Evolutionary conservation across 2,888 invertebrate genomes (phyloP).

Genomic region (Nudaria mundana): DNA sequence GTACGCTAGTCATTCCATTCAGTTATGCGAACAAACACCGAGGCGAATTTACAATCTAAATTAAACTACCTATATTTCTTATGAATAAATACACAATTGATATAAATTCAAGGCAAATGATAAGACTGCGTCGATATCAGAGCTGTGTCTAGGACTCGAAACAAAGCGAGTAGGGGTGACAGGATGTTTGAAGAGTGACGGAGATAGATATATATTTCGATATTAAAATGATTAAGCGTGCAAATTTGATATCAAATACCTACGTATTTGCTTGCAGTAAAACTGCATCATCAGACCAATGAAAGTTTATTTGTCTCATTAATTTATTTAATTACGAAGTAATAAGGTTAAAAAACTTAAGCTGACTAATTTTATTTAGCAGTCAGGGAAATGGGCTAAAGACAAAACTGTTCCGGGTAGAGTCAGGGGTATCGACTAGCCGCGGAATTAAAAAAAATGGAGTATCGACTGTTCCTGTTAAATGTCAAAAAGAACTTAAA

Average conservation of each 20-base stretch:
- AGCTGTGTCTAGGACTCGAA: slow-evolving; percentile 73
- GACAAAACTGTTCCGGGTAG: too few relatives aligned
- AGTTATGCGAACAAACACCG: slow-evolving; percentile 73
- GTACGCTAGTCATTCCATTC: slow-evolving; percentile 77
- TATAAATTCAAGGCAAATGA: slow-evolving; percentile 46
- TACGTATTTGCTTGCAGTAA: slow-evolving; percentile 66
- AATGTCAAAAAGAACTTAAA: too few relatives aligned
- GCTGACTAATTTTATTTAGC: too few relatives aligned
- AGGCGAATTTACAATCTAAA: slow-evolving; percentile 46
- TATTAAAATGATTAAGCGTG: slow-evolving; percentile 74
- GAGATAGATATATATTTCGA: slow-evolving; percentile 48
- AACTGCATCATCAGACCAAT: slow-evolving; percentile 66
- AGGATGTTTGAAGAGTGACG: slow-evolving; percentile 28
- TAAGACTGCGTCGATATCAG: slow-evolving; percentile 79
- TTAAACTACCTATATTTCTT: slow-evolving; percentile 47
- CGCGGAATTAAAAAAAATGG: too few relatives aligned
- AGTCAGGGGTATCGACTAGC: too few relatives aligned
- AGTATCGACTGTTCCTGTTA: too few relatives aligned
- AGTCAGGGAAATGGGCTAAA: too few relatives aligned
- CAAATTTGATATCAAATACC: slow-evolving; percentile 75
- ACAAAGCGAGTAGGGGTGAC: slow-evolving; percentile 48
- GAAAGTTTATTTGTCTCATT: slow-evolving; percentile 32
- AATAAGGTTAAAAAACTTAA: too few relatives aligned
- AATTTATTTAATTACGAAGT: too few relatives aligned
- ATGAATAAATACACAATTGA: slow-evolving; percentile 47